These are phyloP conservation scores for Nomada ruficornis DNA, from an alignment of 2,888 invertebrate species.

Conservation along the genomic window DNA sequence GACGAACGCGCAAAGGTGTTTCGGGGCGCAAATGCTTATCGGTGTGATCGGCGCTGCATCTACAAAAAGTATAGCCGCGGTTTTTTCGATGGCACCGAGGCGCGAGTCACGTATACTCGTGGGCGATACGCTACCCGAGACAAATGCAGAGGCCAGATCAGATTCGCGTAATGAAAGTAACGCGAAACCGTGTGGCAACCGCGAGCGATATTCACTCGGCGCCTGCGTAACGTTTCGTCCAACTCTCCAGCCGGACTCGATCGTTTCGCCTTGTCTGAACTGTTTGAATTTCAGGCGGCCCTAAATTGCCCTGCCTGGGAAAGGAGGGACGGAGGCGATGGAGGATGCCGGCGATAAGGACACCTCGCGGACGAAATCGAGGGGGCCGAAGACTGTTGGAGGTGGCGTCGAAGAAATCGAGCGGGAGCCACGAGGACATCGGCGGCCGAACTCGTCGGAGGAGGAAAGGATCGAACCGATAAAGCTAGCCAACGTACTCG, in stretches of 20 bases:
- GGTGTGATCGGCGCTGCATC: no score
- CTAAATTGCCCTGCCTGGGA: conserved; percentile 7
- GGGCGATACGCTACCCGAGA: conserved; percentile 22
- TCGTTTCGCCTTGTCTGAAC: neutral
- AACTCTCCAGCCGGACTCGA: neutral
- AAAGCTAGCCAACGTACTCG: conserved; percentile 68
- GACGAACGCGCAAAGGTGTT: conserved; percentile 4
- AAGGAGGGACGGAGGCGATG: conserved; percentile 53
- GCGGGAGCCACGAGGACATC: conserved; percentile 68
- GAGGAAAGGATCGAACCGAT: conserved; percentile 70
- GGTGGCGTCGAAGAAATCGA: conserved; percentile 64
- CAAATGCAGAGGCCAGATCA: conserved; percentile 31
- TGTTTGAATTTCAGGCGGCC: conserved; percentile 55
- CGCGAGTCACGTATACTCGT: conserved; percentile 42
- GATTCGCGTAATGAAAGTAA: conserved; percentile 57
- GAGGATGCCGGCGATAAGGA: conserved; percentile 26
- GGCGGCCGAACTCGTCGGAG: conserved; percentile 21
- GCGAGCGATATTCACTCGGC: conserved; percentile 51
- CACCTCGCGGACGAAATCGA: neutral
- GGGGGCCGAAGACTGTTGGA: neutral
- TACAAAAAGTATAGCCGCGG: no score
- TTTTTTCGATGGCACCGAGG: no score
- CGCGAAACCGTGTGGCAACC: conserved; percentile 39
- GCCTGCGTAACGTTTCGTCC: conserved; percentile 45
- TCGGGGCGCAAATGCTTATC: no score